Evolutionary conservation across 2,888 invertebrate genomes (phyloP).

Genomic region (Leptarthrus brevirostris): DNA sequence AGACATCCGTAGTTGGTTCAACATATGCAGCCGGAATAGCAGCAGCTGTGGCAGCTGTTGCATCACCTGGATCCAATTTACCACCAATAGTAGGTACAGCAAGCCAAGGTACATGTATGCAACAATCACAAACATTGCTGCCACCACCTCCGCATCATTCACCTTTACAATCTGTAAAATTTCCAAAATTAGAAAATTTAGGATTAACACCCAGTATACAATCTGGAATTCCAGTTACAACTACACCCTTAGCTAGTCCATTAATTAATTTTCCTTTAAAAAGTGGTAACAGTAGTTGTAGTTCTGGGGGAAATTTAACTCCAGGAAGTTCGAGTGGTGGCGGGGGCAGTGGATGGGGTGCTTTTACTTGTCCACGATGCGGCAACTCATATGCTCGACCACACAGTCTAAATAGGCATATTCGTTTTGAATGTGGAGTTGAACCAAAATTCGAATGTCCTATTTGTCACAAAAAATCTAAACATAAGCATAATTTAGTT

Average conservation of each 20-base stretch:
- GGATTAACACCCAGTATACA: constrained; percentile 38
- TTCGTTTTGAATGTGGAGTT: constrained; percentile 72
- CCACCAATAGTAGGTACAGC: constrained; percentile 38
- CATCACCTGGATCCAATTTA: constrained; percentile 49
- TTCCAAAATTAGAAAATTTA: constrained; percentile 51
- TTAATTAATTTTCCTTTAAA: constrained; percentile 51
- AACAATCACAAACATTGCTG: constrained; percentile 48
- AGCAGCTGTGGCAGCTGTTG: constrained; percentile 55
- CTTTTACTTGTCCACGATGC: constrained; percentile 69
- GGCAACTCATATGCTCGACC: constrained; percentile 71
- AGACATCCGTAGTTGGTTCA: constrained; percentile 52
- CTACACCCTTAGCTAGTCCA: constrained; percentile 51
- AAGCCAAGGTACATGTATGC: constrained; percentile 47
- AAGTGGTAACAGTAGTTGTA: constrained; percentile 49
- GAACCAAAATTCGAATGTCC: constrained; percentile 74
- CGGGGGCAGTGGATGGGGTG: constrained; percentile 60
- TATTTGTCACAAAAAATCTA: constrained; percentile 72
- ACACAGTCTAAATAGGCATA: constrained; percentile 71
- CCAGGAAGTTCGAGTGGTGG: constrained; percentile 30
- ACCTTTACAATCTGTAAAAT: constrained; percentile 49
- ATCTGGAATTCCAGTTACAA: constrained; percentile 51
- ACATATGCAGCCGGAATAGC: constrained; percentile 43
- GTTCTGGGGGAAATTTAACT: constrained; percentile 54
- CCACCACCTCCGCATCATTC: constrained; percentile 52
- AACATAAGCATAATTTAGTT: constrained; percentile 68